phyloP scores from a whole-genome alignment of 2,888 invertebrate genomes.

The Ptilodon capucinus region DNA sequence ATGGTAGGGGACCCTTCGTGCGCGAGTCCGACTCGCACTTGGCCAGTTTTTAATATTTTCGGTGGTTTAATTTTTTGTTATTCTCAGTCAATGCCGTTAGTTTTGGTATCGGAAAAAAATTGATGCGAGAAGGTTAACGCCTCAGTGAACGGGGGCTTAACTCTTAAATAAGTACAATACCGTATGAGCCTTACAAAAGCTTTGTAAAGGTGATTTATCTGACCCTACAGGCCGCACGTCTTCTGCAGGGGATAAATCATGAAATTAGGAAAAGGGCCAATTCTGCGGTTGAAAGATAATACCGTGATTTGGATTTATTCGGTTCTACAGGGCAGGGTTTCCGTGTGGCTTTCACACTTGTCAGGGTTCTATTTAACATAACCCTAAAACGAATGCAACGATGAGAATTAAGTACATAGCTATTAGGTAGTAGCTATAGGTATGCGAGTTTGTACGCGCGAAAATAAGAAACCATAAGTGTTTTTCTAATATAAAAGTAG shows the following conservation, averaged over 20 bases:
- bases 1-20: too few relatives aligned
- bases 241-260: slow-evolving; percentile 53
- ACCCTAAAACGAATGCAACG: background rate
- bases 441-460: too few relatives aligned
- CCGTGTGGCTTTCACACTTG: slow-evolving; percentile 5
- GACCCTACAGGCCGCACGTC: slow-evolving; percentile 38
- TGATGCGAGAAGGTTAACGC: too few relatives aligned
- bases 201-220: slow-evolving; percentile 63
- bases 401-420: too few relatives aligned
- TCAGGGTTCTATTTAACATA: background rate
- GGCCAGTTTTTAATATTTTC: too few relatives aligned
- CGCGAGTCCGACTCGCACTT: too few relatives aligned
- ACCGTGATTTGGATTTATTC: slow-evolving; percentile 35
- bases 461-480: too few relatives aligned
- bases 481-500: too few relatives aligned
- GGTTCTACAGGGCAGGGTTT: slow-evolving; percentile 10
- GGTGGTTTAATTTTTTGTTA: too few relatives aligned
- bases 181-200: slow-evolving; percentile 29
- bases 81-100: too few relatives aligned
- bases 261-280: slow-evolving; percentile 49
- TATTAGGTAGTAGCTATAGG: too few relatives aligned
- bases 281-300: slow-evolving; percentile 54
- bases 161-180: slow-evolving; percentile 42
- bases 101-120: too few relatives aligned
- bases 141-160: slow-evolving; percentile 11